Base-by-base conservation (phyloP, 2,888 invertebrate genomes). In the Panzeria rudis region DNA sequence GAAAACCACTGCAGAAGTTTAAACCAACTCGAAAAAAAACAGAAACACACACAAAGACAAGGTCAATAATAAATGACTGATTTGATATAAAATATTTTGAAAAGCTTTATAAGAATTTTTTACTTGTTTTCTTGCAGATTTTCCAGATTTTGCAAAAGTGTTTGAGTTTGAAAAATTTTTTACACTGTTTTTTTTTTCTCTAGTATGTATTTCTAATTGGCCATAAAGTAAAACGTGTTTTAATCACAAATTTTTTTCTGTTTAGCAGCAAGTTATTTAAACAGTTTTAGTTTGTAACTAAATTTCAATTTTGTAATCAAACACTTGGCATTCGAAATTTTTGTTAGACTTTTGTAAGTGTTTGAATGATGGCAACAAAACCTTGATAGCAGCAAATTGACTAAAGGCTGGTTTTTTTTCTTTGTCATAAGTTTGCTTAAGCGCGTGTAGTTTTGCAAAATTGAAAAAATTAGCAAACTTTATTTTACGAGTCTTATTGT, bases 1-100 rank as follows among this genome's bases (percentile, higher is more conserved):
- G 91, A 91, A 91, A 91, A 91, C 91, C 89, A 91, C 91, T 90
- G 86, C 87, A 87, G 85, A 76, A 66, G 9, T 62, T 64, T 20
- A 56, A 76, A 54, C 64, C 23, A 50, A 62, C 38, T 64, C 25
- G 38, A 61, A 5, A 23, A 38, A 23, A 44, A 15, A 20, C 7
- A 72, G 29, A 59, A 20, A 32, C 59, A n/a, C n/a, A 44, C 17
- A 41, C 72, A 11, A 76, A 66, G 76, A 54, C 76, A 76, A 76
- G 76, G 41, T 76, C 76, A 66, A 66, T 66, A 66, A 41, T 66
- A 66, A 29, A 29, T 66, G 66, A 56, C 15, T 41, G 64, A 56
- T 56, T 56, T 66, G 23, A 29, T 54, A 17, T 29, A 41, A 64
- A 62, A 64, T 38, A 17, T 59, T 41, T 68, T 47, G 8, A 44